Conservation (phyloP, 1,140 invertebrate genomes). For the Drosophila subpulchrella region DNA sequence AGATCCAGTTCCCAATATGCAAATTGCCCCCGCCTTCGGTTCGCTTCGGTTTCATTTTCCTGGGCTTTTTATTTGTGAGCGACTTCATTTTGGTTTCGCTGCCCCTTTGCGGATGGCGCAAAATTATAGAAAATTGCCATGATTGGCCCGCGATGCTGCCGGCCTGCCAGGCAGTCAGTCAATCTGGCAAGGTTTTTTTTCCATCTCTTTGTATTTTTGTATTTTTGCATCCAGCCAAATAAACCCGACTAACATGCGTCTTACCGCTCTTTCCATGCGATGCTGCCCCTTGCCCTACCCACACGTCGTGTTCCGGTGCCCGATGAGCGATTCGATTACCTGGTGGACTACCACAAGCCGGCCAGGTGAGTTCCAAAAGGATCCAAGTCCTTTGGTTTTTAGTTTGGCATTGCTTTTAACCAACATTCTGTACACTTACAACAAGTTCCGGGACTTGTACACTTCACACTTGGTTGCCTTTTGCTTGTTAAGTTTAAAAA, state of each 20-base stretch:
- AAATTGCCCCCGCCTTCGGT: conserved; percentile 62
- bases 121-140: conserved; percentile 84
- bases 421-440: background rate
- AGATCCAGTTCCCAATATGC: conserved; percentile 73
- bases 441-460: background rate
- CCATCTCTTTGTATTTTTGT: background rate
- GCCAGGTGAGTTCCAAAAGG: conserved; percentile 89
- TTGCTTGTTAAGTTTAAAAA: conserved; percentile 1
- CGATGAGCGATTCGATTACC: conserved; percentile 96
- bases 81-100: conserved; percentile 71
- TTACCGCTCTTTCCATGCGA: conserved; percentile 12
- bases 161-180: conserved; percentile 35
- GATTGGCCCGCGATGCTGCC: conserved; percentile 63
- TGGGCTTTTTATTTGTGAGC: conserved; percentile 63
- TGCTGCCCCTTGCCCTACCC: conserved; percentile 68
- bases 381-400: background rate
- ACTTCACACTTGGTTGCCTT: background rate
- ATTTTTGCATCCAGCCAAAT: conserved; percentile 13
- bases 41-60: conserved; percentile 35
- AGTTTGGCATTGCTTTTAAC: background rate
- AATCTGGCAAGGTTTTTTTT: conserved; percentile 30
- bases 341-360: conserved; percentile 97
- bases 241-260: conserved; percentile 58
- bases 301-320: conserved; percentile 99
- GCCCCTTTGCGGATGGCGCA: conserved; percentile 55